Conservation (phyloP, 2,113 vertebrate genomes). For the Vanacampus margaritifer region DNA sequence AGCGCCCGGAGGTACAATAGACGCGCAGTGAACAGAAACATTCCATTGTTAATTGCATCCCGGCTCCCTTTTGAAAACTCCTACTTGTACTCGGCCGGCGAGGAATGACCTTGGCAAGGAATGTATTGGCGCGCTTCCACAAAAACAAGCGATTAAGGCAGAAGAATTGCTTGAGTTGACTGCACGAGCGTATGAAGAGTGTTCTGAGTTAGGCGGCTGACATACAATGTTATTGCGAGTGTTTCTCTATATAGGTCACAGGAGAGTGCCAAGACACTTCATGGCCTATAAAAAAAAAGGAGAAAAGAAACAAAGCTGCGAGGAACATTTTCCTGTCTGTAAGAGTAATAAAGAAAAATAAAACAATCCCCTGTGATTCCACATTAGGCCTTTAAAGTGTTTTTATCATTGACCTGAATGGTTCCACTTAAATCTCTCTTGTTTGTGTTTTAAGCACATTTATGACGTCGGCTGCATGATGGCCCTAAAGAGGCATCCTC, state of each 20-base stretch:
- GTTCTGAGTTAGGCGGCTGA: slow-evolving; percentile 5
- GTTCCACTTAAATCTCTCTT: slow-evolving; percentile 7
- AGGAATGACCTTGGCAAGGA: slow-evolving; percentile 60
- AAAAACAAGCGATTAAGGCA: slow-evolving; percentile 38
- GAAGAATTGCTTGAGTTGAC: slow-evolving; percentile 32
- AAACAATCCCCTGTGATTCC: not conserved
- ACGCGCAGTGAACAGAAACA: slow-evolving; percentile 49
- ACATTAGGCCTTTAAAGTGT: not conserved
- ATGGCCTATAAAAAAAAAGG: slow-evolving; percentile 1
- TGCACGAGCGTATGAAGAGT: slow-evolving; percentile 32
- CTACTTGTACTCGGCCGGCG: slow-evolving; percentile 34
- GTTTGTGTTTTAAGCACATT: slow-evolving; percentile 2
- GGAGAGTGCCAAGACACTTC: slow-evolving; percentile 12
- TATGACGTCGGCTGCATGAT: not conserved
- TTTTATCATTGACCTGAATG: not conserved
- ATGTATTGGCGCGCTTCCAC: slow-evolving; percentile 22
- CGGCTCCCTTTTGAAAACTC: slow-evolving; percentile 39
- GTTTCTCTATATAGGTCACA: slow-evolving; percentile 8
- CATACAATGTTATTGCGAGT: slow-evolving; percentile 6
- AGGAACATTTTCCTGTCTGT: slow-evolving; percentile 12
- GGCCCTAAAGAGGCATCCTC: not conserved
- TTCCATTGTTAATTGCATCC: slow-evolving; percentile 47
- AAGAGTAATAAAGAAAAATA: slow-evolving; percentile 6
- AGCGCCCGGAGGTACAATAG: slow-evolving; percentile 53
- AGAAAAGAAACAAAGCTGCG: slow-evolving; percentile 4